Base-by-base conservation (phyloP, 2,888 invertebrate genomes). In the Xanthorhoe designata region DNA sequence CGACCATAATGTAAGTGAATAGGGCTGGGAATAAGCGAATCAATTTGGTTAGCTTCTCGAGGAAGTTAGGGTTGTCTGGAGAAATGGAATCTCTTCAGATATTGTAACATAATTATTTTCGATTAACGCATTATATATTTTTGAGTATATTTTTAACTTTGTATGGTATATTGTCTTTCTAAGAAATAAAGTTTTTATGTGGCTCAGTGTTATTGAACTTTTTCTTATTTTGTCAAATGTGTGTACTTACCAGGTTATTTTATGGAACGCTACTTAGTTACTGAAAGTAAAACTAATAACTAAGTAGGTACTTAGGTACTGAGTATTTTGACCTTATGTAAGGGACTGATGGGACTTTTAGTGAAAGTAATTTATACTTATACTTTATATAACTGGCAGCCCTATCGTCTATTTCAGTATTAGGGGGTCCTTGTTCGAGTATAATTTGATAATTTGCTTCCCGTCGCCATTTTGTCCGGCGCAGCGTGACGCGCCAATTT, bases 341-440 rank as follows among this genome's bases (percentile, higher is more conserved):
- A n/a, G n/a, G n/a, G n/a, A n/a, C n/a, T n/a, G n/a, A n/a, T n/a
- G n/a, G n/a, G n/a, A 9, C 6, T 35, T 6, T 35, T 35, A 35
- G 35, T 35, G 1, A 35, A 2, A 6, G 35, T 35, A 24, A 24
- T 24, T 24, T 24, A 24, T 4, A 24, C 4, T 24, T 24, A 24
- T 10, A 38, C 13, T 13, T 38, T 2, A 42, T 1, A 10, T 42
- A 13, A 13, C 3, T 42, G 13, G 9, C 71, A 72, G 8, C 71
- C 71, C 66, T 70, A 63, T 19, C 18, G 19, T 47, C 80, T 78
- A 81, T 79, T 84, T 79, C 78, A 73, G 79, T 80, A 87, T 88
- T 88, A 87, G 86, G 83, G 82, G 78, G 73, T 78, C 84, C 85
- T 87, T 88, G 88, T 87, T 82, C 84, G 76, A 38, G 56, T 62